phyloP scores from a whole-genome alignment of 2,888 invertebrate genomes.

The Clunio marinus region DNA sequence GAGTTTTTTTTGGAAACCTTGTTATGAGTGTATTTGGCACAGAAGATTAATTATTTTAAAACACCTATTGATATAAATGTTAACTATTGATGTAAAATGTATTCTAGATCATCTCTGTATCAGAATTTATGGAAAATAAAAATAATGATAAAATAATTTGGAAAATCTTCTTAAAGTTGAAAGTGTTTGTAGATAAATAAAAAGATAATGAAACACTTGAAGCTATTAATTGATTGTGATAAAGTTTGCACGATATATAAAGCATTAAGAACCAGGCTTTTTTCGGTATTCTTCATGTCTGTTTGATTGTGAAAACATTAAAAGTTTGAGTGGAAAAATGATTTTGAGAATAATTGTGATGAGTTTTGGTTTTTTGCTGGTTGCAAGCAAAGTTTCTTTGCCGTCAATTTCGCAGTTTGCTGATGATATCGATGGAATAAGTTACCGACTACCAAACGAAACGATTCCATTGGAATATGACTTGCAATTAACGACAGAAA shows the following conservation, averaged over 20 bases:
- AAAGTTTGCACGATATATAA: background rate
- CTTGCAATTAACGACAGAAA: conserved; percentile 45
- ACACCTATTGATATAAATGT: too few relatives aligned
- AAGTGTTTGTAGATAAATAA: too few relatives aligned
- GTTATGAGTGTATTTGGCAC: too few relatives aligned
- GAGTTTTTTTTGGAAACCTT: too few relatives aligned
- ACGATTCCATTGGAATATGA: conserved; percentile 56
- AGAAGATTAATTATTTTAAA: too few relatives aligned
- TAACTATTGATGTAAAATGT: too few relatives aligned
- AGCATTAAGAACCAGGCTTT: background rate
- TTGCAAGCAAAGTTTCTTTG: background rate
- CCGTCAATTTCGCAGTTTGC: background rate
- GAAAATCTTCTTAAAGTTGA: too few relatives aligned
- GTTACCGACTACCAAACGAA: conserved; percentile 54
- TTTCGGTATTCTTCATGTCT: background rate
- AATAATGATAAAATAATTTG: too few relatives aligned
- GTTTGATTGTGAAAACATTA: background rate
- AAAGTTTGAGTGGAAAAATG: background rate
- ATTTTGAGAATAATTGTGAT: background rate
- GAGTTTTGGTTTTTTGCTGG: too few relatives aligned
- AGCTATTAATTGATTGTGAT: background rate
- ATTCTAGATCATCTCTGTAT: too few relatives aligned
- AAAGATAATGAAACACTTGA: background rate
- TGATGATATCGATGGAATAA: conserved; percentile 21
- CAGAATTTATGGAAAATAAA: too few relatives aligned